phyloP scores from a whole-genome alignment of 2,888 invertebrate genomes.

The Tryphoninae sp. region DNA sequence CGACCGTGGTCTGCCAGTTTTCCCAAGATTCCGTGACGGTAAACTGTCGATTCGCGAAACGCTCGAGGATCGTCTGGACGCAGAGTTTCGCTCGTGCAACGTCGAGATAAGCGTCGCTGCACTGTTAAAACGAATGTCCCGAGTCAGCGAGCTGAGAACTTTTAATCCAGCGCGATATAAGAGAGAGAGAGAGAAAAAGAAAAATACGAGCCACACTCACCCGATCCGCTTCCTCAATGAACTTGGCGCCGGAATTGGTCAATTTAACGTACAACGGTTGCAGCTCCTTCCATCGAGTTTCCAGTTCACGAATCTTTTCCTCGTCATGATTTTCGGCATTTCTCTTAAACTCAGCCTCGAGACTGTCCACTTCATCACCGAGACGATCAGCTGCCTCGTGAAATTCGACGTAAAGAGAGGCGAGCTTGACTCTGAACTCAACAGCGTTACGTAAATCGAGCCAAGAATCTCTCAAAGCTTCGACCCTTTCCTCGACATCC shows the following conservation, averaged over 20 bases:
- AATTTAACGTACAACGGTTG: slow-evolving; percentile 86
- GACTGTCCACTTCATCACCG: slow-evolving; percentile 85
- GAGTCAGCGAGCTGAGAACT: slow-evolving; percentile 32
- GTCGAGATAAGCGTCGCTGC: slow-evolving; percentile 87
- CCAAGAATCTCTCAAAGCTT: slow-evolving; percentile 86
- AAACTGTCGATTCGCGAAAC: slow-evolving; percentile 85
- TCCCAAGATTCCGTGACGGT: slow-evolving; percentile 87
- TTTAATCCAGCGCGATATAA: slow-evolving; percentile 3
- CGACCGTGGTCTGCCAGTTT: slow-evolving; percentile 86
- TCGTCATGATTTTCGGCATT: slow-evolving; percentile 83
- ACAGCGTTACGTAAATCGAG: slow-evolving; percentile 84
- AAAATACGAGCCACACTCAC: slow-evolving; percentile 78
- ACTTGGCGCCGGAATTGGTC: slow-evolving; percentile 86
- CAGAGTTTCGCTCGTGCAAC: slow-evolving; percentile 86
- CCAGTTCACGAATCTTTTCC: slow-evolving; percentile 82
- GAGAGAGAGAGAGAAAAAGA: neutral
- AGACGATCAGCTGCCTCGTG: slow-evolving; percentile 87
- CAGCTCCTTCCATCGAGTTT: slow-evolving; percentile 86
- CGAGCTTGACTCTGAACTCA: slow-evolving; percentile 86
- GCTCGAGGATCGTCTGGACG: slow-evolving; percentile 87
- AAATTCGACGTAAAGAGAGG: slow-evolving; percentile 87
- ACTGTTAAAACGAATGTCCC: slow-evolving; percentile 32
- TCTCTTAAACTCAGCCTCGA: slow-evolving; percentile 85
- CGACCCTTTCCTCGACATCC: slow-evolving; percentile 86
- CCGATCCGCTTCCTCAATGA: slow-evolving; percentile 84